A percentile compares a stretch with the other conserved stretches of the same genome.
Conservation (phyloP, 2,797 vertebrate species). For the Chromobotia macracanthus region DNA sequence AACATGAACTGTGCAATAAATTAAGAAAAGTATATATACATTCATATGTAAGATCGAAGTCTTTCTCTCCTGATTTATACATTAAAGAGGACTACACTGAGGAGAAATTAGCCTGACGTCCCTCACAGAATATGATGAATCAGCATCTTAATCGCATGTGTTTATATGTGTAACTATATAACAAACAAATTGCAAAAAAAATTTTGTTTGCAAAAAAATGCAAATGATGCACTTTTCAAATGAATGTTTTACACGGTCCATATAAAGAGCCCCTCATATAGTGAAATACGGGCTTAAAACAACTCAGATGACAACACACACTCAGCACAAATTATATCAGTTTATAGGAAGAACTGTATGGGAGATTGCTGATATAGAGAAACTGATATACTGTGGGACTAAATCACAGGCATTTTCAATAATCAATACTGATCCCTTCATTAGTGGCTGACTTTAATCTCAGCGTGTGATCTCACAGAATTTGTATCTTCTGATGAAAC, state of each 20-base stretch:
- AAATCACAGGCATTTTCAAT: conserved; percentile 3
- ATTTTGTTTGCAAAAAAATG: too few relatives aligned
- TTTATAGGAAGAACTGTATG: not conserved
- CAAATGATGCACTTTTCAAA: not conserved
- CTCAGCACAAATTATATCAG: not conserved
- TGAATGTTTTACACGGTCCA: not conserved
- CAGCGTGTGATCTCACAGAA: not conserved
- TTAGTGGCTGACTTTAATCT: conserved; percentile 13
- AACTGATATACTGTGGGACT: not conserved
- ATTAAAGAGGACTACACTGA: not conserved
- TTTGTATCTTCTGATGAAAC: conserved; percentile 21
- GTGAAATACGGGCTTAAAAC: not conserved
- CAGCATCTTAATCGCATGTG: not conserved
- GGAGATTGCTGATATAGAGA: not conserved
- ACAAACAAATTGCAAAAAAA: too few relatives aligned
- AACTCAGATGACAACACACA: not conserved
- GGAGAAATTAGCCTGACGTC: too few relatives aligned
- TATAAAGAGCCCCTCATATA: not conserved
- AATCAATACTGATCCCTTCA: not conserved
- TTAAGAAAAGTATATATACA: not conserved
- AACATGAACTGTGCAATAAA: not conserved
- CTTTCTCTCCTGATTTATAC: not conserved
- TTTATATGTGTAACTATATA: not conserved
- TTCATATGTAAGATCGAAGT: not conserved
- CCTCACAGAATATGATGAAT: not conserved